Percentiles rank a stretch among this genome's conserved stretches.
Evolutionary conservation across 1,140 invertebrate species (phyloP).

Genomic region (Panagrolaimus sp.): DNA sequence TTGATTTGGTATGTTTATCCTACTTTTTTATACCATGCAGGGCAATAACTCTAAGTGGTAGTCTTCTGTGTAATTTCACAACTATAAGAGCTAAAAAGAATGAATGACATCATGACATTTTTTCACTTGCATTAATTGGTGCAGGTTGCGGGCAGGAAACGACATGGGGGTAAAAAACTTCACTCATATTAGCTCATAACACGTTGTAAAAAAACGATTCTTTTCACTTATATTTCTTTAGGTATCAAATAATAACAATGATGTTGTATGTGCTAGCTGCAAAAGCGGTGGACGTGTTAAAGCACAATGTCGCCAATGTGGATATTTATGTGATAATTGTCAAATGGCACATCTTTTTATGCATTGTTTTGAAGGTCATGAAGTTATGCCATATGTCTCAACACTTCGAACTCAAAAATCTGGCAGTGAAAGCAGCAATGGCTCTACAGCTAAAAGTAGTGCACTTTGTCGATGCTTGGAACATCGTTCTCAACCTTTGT

Average conservation of each 20-base stretch:
- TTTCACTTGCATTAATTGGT: too few relatives aligned
- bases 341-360: conserved; percentile 92
- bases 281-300: conserved; percentile 64
- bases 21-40: too few relatives aligned
- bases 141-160: too few relatives aligned
- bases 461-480: conserved; percentile 38
- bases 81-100: background rate
- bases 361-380: conserved; percentile 93
- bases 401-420: background rate
- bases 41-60: background rate
- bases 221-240: conserved; percentile 1
- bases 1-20: too few relatives aligned
- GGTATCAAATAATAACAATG: conserved; percentile 58
- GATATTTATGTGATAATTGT: conserved; percentile 88
- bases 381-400: conserved; percentile 15
- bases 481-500: conserved; percentile 72
- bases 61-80: background rate
- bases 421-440: too few relatives aligned
- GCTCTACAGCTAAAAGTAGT: background rate
- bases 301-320: conserved; percentile 80
- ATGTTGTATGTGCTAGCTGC: conserved; percentile 63
- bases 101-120: too few relatives aligned
- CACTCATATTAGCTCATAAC: too few relatives aligned
- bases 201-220: too few relatives aligned
- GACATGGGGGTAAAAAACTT: too few relatives aligned